Percentiles rank a stretch among this genome's conserved stretches.
Evolutionary conservation across 2,797 vertebrate genomes (phyloP).

Genomic region (Poliocrania exsul): DNA sequence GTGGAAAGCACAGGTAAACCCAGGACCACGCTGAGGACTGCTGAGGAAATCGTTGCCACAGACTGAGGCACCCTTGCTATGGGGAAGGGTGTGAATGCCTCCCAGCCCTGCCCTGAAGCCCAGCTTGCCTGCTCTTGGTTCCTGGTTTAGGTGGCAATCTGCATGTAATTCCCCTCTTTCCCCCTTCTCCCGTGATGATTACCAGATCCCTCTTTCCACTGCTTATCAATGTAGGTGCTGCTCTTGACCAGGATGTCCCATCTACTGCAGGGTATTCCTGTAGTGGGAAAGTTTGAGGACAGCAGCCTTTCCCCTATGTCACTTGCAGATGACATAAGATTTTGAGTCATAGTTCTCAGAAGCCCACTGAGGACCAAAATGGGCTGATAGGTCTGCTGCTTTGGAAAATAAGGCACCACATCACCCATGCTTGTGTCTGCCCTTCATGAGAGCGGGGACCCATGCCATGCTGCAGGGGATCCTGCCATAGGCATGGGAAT

Average conservation of each 20-base stretch:
- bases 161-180: not conserved
- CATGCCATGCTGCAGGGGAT: not conserved
- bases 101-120: not conserved
- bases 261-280: not conserved
- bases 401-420: rapidly evolving
- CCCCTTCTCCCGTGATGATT: not conserved
- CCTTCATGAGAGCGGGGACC: not conserved
- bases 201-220: not conserved
- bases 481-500: rapidly evolving
- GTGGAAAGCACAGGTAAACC: not conserved
- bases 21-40: not conserved
- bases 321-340: not conserved
- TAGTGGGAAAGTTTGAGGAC: not conserved
- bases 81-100: not conserved
- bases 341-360: not conserved
- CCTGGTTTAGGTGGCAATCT: not conserved
- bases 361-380: not conserved
- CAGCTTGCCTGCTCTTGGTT: not conserved
- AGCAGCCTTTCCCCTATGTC: not conserved
- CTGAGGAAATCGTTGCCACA: not conserved
- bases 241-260: not conserved
- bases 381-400: not conserved
- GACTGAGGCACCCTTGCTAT: not conserved
- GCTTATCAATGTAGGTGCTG: not conserved
- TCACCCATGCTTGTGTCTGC: rapidly evolving